phyloP scores from a whole-genome alignment of 1,140 invertebrate species.

The Leptestheria dahalacensis region DNA sequence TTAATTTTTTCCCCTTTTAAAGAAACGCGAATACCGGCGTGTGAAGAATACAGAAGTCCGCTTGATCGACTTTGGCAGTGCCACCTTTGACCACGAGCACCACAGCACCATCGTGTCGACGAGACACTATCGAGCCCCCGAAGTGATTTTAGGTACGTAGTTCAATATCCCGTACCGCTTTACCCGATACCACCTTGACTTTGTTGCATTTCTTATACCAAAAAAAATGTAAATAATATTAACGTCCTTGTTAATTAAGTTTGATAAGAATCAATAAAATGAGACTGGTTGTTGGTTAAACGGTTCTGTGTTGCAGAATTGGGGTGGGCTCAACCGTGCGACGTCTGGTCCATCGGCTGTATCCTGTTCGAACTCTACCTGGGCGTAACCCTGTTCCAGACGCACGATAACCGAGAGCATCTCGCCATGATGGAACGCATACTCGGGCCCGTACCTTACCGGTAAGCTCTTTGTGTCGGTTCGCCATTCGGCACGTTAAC shows the following conservation, averaged over 20 bases:
- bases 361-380: slow-evolving; percentile 98
- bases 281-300: neutral
- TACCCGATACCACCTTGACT: too few species aligned
- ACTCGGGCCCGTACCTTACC: slow-evolving; percentile 82
- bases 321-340: slow-evolving; percentile 96
- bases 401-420: slow-evolving; percentile 98
- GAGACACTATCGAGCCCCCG: slow-evolving; percentile 93
- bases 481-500: neutral
- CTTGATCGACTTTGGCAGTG: slow-evolving; percentile 98
- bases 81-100: slow-evolving; percentile 98
- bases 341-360: slow-evolving; percentile 99
- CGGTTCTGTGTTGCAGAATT: slow-evolving; percentile 50
- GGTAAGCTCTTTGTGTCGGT: slow-evolving; percentile 35
- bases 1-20: slow-evolving; percentile 18
- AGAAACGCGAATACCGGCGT: slow-evolving; percentile 68
- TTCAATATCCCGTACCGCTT: too few species aligned
- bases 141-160: slow-evolving; percentile 84
- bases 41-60: slow-evolving; percentile 87
- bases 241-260: neutral
- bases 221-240: too few species aligned
- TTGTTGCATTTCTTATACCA: too few species aligned
- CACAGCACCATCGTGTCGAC: slow-evolving; percentile 99
- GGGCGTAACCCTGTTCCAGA: slow-evolving; percentile 97
- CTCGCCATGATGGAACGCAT: slow-evolving; percentile 99
- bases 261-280: too few species aligned